phyloP scores from a whole-genome alignment of 2,113 vertebrate species.

The Actenoides hombroni region DNA sequence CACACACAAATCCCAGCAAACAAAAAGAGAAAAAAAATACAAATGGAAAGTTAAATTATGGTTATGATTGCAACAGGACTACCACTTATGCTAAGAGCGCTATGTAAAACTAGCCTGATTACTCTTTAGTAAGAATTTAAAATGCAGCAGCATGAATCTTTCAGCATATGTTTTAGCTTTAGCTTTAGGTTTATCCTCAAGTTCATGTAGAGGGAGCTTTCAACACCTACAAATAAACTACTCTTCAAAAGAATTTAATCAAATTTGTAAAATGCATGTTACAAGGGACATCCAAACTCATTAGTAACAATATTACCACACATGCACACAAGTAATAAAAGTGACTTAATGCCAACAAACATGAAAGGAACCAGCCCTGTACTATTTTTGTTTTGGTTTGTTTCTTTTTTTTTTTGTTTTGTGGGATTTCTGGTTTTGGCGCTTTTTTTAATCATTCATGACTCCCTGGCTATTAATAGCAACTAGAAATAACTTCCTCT shows the following conservation, averaged over 20 bases:
- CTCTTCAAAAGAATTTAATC: background rate
- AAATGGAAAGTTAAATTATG: background rate
- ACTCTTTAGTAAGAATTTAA: background rate
- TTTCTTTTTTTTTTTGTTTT: background rate
- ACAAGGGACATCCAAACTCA: background rate
- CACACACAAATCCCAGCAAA: background rate
- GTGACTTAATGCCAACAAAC: background rate
- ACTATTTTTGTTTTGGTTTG: too few relatives aligned
- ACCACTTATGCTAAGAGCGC: background rate
- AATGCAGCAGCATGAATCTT: background rate
- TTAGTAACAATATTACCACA: background rate
- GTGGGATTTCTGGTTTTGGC: background rate
- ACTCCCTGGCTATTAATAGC: background rate
- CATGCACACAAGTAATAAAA: background rate
- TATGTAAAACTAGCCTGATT: background rate
- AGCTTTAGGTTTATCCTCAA: background rate
- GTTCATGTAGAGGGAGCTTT: background rate
- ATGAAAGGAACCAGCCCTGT: background rate
- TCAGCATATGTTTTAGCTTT: background rate
- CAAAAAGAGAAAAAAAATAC: background rate
- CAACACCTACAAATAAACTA: background rate
- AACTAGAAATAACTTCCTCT: background rate
- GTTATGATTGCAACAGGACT: background rate
- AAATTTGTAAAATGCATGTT: background rate
- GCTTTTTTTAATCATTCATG: background rate